These are phyloP conservation scores for Leptinotarsa haldemani DNA, from an alignment of 2,888 invertebrate species.

Conservation along the genomic window DNA sequence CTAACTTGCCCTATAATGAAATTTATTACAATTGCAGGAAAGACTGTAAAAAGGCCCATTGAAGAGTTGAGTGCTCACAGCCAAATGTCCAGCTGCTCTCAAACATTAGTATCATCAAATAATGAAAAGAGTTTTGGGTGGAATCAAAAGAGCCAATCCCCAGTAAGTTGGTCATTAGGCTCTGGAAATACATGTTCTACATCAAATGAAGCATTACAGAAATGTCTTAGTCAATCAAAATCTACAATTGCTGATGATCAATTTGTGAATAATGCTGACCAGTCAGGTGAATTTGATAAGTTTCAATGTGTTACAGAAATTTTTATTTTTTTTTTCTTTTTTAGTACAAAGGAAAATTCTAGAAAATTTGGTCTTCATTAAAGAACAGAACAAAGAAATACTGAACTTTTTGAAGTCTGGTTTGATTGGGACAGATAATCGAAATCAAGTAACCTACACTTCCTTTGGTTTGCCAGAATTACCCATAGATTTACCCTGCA, in stretches of 20 bases:
- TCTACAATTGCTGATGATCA: background rate
- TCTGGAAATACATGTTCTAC: background rate
- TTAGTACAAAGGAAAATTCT: background rate
- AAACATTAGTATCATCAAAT: background rate
- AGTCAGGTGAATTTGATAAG: background rate
- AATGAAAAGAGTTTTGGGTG: background rate
- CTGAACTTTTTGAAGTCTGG: background rate
- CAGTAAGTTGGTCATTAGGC: background rate
- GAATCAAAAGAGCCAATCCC: too few species aligned
- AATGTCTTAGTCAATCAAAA: background rate
- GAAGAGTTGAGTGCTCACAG: background rate
- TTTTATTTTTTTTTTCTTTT: background rate
- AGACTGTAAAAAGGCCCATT: background rate
- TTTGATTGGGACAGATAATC: slow-evolving; percentile 1
- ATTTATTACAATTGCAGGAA: background rate
- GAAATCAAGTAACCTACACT: background rate
- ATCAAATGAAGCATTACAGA: background rate
- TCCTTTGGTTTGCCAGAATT: background rate
- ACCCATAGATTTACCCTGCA: slow-evolving; percentile 3
- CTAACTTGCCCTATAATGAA: background rate
- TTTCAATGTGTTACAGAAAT: background rate
- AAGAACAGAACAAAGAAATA: slow-evolving; percentile 1
- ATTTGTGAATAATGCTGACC: background rate
- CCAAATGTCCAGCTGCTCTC: background rate
- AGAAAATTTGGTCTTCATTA: background rate